These are phyloP conservation scores for Apaloderma vittatum DNA, from an alignment of 2,113 vertebrate genomes.

Conservation along the genomic window DNA sequence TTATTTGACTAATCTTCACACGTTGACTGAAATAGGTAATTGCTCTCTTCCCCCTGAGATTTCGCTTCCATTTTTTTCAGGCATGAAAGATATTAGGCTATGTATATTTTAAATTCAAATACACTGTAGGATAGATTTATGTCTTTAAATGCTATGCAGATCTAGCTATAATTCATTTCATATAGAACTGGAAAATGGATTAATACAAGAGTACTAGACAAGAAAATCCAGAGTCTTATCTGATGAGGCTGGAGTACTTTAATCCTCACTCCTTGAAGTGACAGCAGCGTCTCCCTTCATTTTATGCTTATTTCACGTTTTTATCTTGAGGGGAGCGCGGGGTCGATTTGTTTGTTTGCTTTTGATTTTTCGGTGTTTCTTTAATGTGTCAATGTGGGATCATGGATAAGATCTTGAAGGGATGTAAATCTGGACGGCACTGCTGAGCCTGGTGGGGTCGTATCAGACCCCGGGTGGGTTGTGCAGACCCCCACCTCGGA, in stretches of 20 bases:
- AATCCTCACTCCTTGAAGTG: constrained; percentile 50
- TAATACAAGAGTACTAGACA: constrained; percentile 31
- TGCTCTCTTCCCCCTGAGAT: constrained; percentile 64
- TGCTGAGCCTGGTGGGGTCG: neutral
- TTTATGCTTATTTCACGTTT: constrained; percentile 31
- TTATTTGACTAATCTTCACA: constrained; percentile 74
- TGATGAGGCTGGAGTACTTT: constrained; percentile 48
- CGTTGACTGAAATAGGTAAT: constrained; percentile 70
- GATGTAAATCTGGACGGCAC: neutral
- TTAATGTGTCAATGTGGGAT: neutral
- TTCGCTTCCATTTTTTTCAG: constrained; percentile 48
- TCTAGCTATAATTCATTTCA: constrained; percentile 49
- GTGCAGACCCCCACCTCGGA: neutral
- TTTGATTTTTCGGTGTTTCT: neutral
- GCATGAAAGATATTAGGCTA: constrained; percentile 38
- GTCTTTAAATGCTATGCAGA: constrained; percentile 37
- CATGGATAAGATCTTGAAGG: neutral
- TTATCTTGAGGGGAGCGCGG: neutral
- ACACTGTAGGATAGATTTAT: constrained; percentile 63
- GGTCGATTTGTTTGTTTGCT: constrained; percentile 29
- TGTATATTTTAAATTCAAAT: constrained; percentile 66
- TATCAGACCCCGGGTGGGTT: neutral
- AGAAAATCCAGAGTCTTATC: constrained; percentile 61
- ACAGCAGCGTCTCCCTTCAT: constrained; percentile 27
- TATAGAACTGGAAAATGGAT: constrained; percentile 40